Percentiles rank a stretch among this genome's conserved stretches.
Conservation (phyloP, 2,888 invertebrate species). For the Pantelozetes paolii region DNA sequence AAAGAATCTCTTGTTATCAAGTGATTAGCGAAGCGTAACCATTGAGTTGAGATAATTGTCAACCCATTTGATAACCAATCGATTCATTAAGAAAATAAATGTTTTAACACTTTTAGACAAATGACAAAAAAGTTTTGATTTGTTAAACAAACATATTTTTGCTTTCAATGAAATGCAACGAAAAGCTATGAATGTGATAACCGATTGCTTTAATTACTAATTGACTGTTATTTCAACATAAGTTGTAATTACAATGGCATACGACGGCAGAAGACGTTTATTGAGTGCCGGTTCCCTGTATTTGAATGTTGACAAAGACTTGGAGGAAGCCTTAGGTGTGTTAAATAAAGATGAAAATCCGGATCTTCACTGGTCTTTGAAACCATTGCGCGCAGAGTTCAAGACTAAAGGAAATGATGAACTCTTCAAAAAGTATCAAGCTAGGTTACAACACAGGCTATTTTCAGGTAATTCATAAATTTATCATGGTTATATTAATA, state of each 20-base stretch:
- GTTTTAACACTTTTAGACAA: background rate
- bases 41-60: slow-evolving; percentile 23
- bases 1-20: background rate
- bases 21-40: background rate
- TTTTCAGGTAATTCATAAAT: slow-evolving; percentile 44
- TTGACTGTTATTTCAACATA: background rate
- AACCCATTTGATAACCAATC: slow-evolving; percentile 13
- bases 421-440: slow-evolving; percentile 46
- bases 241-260: background rate
- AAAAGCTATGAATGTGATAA: background rate
- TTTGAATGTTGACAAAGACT: slow-evolving; percentile 21
- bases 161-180: background rate
- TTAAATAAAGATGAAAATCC: slow-evolving; percentile 10
- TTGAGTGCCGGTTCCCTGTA: slow-evolving; percentile 32
- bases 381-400: slow-evolving; percentile 41
- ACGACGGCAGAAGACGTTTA: slow-evolving; percentile 14
- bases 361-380: slow-evolving; percentile 40
- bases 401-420: slow-evolving; percentile 39
- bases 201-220: background rate
- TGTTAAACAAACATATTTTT: background rate
- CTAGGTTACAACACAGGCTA: slow-evolving; percentile 46
- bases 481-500: too few relatives aligned
- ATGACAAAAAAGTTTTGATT: background rate
- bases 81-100: background rate
- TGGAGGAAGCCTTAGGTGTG: background rate